Base-by-base conservation (phyloP, 2,888 invertebrate genomes). In the Carterocephalus palaemon region DNA sequence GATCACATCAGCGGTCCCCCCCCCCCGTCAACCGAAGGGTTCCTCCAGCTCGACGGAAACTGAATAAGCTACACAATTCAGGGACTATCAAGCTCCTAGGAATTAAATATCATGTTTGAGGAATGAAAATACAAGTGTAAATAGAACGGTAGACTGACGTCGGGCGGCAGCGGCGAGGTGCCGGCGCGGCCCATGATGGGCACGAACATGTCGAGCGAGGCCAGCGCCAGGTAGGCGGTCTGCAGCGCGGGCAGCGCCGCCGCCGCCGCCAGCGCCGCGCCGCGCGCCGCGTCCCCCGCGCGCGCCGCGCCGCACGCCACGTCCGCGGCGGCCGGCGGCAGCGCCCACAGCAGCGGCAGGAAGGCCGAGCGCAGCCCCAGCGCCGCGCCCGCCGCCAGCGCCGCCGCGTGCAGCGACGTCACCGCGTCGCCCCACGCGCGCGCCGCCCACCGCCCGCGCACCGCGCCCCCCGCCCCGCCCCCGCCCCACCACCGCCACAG, bases 181-280 rank as follows among this genome's bases (percentile, higher is more conserved):
- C 95, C 95, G 20, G 90, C 88, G 59, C 95, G 89, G 2, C 95
- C 96, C 92, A 92, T 91, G 56, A 96, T 89, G 4, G 96, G 96
- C 59, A 95, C 90, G 64, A 95, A 91, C 70, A 94, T 88, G 66
- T 90, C 89, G 48, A 93, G 84, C 54, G 92, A 89, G 58, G 90
- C 91, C 64, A 93, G 88, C 56, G 90, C 80, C 64, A 93, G 84
- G 76, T 95, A 95, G 60, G 91, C 89, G 36, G 90, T 88, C 73
- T 92, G 91, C 51, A 92, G 84, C 56, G 89, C 89, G 15, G 93
- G 93, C 56, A 92, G 57, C 60, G 49, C 51, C 48, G 66, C 64
- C 31, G 62, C 70, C 46, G 41, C 47, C 13, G 89, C 71, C 49
- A 89, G 61, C 5, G 91, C 89, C 88, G 91, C 89, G 49, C 88